phyloP scores from a whole-genome alignment of 64 coral and sea anemone genomes.

The Pocillopora damicornis region DNA sequence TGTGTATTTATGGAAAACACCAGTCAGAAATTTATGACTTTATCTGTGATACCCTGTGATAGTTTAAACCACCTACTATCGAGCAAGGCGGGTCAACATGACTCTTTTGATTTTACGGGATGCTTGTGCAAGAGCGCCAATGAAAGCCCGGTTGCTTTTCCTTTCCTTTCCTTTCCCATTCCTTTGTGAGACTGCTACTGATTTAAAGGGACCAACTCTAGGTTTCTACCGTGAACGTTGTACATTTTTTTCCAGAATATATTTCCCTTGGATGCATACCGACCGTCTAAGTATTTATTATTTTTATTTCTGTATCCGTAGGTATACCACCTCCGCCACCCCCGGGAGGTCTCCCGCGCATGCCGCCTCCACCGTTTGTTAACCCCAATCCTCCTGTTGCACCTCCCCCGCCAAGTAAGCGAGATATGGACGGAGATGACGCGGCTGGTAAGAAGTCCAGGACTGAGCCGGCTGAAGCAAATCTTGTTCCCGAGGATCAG shows the following conservation, averaged over 20 bases:
- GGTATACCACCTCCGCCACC: slow-evolving; percentile 77
- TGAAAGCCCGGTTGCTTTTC: too few relatives aligned
- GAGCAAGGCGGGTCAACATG: too few relatives aligned
- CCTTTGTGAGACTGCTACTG: not conserved
- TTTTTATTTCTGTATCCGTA: not conserved
- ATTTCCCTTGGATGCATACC: not conserved
- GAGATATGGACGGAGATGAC: slow-evolving; percentile 66
- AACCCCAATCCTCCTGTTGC: slow-evolving; percentile 63
- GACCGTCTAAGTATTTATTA: too few relatives aligned
- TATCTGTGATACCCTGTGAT: too few relatives aligned
- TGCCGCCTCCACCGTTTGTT: slow-evolving; percentile 73
- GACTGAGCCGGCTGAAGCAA: slow-evolving; percentile 80
- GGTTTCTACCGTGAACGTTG: not conserved
- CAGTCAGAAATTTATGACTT: too few relatives aligned
- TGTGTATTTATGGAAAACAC: too few relatives aligned
- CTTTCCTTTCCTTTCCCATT: too few relatives aligned
- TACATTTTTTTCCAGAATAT: not conserved
- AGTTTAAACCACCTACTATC: too few relatives aligned
- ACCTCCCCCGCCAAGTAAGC: slow-evolving; percentile 62
- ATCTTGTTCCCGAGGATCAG: slow-evolving; percentile 88
- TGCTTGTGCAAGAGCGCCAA: too few relatives aligned
- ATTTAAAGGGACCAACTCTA: not conserved
- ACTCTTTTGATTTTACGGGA: too few relatives aligned
- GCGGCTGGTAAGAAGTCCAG: slow-evolving; percentile 74
- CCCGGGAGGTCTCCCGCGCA: slow-evolving; percentile 47